phyloP scores from a whole-genome alignment of 1,140 invertebrate species.

The Magallana angulata region DNA sequence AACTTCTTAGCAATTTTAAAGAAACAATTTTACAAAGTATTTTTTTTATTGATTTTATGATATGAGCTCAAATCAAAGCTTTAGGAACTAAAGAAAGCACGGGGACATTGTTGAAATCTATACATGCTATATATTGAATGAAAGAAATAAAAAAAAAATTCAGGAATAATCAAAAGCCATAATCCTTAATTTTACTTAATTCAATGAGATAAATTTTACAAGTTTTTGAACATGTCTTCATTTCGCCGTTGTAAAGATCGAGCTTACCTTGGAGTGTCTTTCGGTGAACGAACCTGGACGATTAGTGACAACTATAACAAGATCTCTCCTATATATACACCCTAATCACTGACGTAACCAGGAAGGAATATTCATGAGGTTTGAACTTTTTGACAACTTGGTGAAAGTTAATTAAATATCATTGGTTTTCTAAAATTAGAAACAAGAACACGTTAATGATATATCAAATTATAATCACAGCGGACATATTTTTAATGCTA shows the following conservation, averaged over 20 bases:
- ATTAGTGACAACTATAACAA: neutral
- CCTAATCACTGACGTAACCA: neutral
- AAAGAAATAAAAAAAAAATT: neutral
- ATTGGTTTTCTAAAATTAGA: neutral
- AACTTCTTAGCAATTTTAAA: too few relatives aligned
- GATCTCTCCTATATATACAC: neutral
- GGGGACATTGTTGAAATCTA: too few relatives aligned
- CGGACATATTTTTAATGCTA: too few relatives aligned
- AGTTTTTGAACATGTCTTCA: neutral
- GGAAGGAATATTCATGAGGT: neutral
- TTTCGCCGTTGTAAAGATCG: neutral
- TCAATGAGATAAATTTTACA: too few relatives aligned
- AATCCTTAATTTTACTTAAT: too few relatives aligned
- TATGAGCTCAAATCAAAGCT: too few relatives aligned
- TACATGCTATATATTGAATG: too few relatives aligned
- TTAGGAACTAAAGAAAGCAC: too few relatives aligned
- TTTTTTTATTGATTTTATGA: too few relatives aligned
- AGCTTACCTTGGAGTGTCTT: neutral
- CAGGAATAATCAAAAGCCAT: neutral
- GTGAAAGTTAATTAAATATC: neutral
- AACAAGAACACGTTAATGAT: too few relatives aligned
- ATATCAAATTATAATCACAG: too few relatives aligned
- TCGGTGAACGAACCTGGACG: neutral
- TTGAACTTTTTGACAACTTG: neutral
- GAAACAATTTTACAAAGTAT: too few relatives aligned